phyloP scores from a whole-genome alignment of 2,113 vertebrate species.

The Nanorana parkeri region DNA sequence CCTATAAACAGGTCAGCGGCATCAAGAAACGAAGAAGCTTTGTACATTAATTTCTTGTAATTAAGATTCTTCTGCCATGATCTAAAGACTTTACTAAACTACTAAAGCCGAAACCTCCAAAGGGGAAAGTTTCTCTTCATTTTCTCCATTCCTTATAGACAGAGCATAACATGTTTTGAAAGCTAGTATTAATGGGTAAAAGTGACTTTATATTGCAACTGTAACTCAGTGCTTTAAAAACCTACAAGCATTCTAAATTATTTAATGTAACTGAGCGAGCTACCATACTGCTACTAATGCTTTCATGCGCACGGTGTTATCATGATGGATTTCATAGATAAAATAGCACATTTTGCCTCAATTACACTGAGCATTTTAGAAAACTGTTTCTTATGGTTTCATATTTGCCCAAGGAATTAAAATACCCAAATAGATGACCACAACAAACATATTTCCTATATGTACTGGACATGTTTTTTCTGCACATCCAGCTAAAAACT shows the following conservation, averaged over 20 bases:
- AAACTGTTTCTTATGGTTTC: conserved; percentile 21
- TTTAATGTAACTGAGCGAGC: conserved; percentile 41
- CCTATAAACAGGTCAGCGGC: background rate
- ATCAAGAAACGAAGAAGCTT: background rate
- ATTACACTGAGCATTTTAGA: conserved; percentile 16
- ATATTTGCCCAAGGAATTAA: conserved; percentile 17
- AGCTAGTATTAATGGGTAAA: conserved; percentile 32
- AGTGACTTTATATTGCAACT: conserved; percentile 42
- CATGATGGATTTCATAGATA: conserved; percentile 37
- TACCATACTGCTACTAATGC: conserved; percentile 29
- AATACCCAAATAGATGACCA: background rate
- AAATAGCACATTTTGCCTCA: conserved; percentile 12
- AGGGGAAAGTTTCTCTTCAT: conserved; percentile 22
- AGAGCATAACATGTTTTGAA: conserved; percentile 37
- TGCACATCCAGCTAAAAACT: background rate
- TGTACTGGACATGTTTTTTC: background rate
- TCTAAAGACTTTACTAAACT: conserved; percentile 2
- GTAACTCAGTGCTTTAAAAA: conserved; percentile 46
- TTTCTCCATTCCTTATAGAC: conserved; percentile 9
- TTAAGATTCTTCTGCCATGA: background rate
- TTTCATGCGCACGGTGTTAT: conserved; percentile 19
- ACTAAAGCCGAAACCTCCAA: background rate
- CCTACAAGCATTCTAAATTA: conserved; percentile 47
- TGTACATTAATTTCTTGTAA: background rate
- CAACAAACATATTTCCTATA: conserved; percentile 1